A percentile compares a stretch with the other conserved stretches of the same genome.
phyloP scores from a whole-genome alignment of 1,140 invertebrate genomes.

The Drosophila tristis region DNA sequence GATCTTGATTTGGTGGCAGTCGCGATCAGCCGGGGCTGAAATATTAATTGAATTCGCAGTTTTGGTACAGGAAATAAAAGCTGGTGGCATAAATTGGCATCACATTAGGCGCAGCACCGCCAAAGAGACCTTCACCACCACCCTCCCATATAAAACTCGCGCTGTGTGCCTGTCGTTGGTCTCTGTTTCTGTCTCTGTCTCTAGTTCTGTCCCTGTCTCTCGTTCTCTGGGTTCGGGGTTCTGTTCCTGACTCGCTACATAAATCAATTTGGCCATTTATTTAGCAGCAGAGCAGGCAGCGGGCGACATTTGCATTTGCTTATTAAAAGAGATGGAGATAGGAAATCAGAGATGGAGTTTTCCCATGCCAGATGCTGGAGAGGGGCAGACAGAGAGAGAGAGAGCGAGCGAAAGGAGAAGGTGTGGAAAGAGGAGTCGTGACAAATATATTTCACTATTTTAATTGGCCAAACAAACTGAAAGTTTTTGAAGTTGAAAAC shows the following conservation, averaged over 20 bases:
- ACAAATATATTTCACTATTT: conserved; percentile 58
- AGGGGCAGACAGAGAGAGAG: neutral
- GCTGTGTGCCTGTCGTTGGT: conserved; percentile 5
- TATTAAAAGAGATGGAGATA: conserved; percentile 48
- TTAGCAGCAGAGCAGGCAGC: conserved; percentile 36
- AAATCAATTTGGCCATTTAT: conserved; percentile 74
- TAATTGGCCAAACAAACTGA: conserved; percentile 56
- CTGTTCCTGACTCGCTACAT: conserved; percentile 29
- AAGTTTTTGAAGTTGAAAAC: conserved; percentile 38
- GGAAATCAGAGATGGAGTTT: conserved; percentile 3
- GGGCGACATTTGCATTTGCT: conserved; percentile 62
- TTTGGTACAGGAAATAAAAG: conserved; percentile 10
- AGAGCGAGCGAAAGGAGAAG: neutral
- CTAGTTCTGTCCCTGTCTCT: neutral
- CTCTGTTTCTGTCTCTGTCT: neutral
- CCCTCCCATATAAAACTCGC: conserved; percentile 1
- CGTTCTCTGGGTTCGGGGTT: neutral
- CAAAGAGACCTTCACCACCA: neutral
- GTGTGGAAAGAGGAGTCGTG: conserved; percentile 9
- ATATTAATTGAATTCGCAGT: neutral
- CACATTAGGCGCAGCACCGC: conserved; percentile 13
- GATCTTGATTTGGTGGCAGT: no score
- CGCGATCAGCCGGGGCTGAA: neutral
- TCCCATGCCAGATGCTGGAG: neutral
- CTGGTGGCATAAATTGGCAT: conserved; percentile 44